Percentiles rank a stretch among this genome's conserved stretches.
phyloP scores from a whole-genome alignment of 2,888 invertebrate genomes.

The Galerucella nymphaeae region DNA sequence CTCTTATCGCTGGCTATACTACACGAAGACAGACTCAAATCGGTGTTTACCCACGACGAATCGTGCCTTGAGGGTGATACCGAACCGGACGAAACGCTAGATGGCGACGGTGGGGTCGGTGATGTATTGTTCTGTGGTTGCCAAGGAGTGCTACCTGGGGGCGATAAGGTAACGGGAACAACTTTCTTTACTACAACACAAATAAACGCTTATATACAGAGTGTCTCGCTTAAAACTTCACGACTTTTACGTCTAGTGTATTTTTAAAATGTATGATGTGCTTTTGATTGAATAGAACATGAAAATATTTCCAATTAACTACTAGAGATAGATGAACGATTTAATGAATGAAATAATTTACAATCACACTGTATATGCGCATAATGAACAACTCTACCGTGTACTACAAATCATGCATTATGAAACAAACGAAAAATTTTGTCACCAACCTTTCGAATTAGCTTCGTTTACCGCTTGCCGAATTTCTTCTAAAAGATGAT shows the following conservation, averaged over 20 bases:
- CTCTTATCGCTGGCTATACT: conserved; percentile 75
- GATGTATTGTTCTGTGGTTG: conserved; percentile 64
- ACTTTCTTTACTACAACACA: conserved; percentile 72
- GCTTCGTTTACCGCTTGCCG: conserved; percentile 89
- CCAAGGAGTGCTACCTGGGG: conserved; percentile 74
- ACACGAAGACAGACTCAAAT: conserved; percentile 71
- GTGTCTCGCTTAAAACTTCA: not conserved
- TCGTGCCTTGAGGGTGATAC: conserved; percentile 68
- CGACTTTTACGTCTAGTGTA: too few species aligned
- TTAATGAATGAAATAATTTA: conserved; percentile 6
- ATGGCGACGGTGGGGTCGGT: conserved; percentile 72
- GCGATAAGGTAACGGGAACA: conserved; percentile 72
- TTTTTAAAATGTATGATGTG: not conserved
- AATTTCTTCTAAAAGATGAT: conserved; percentile 88
- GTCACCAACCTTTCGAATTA: conserved; percentile 79
- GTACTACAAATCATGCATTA: not conserved
- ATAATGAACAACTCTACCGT: not conserved
- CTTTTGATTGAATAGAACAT: not conserved
- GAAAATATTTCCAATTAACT: conserved; percentile 6
- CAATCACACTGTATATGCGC: not conserved
- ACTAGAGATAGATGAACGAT: not conserved
- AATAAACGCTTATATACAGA: conserved; percentile 16
- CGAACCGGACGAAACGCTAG: conserved; percentile 73
- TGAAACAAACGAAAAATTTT: not conserved
- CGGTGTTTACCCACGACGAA: conserved; percentile 68